Conservation (phyloP, 1,140 invertebrate species). For the Acyrthosiphon pisum region DNA sequence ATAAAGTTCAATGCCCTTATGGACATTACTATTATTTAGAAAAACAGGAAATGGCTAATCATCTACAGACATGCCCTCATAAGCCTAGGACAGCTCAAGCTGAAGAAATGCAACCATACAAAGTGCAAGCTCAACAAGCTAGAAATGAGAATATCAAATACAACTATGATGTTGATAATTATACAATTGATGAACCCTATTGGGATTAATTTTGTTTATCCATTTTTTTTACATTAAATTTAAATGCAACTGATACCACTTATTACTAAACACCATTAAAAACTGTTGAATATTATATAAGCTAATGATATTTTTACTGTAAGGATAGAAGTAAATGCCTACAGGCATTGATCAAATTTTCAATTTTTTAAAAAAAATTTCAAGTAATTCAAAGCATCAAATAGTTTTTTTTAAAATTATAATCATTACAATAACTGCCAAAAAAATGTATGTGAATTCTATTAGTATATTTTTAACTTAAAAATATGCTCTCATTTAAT, state of each 20-base stretch:
- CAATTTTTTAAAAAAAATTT: too few species aligned
- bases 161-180: conserved; percentile 39
- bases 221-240: neutral
- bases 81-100: neutral
- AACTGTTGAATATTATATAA: neutral
- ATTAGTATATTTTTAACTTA: neutral
- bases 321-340: too few species aligned
- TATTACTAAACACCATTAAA: neutral
- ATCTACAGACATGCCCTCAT: conserved; percentile 3
- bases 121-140: neutral
- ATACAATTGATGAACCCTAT: conserved; percentile 19
- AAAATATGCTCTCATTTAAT: neutral
- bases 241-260: too few species aligned
- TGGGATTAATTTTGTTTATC: conserved; percentile 40
- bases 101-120: conserved; percentile 34
- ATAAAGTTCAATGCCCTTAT: conserved; percentile 38
- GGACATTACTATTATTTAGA: conserved; percentile 36
- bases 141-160: neutral
- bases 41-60: conserved; percentile 35
- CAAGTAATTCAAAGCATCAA: neutral
- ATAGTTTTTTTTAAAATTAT: neutral
- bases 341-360: too few species aligned
- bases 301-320: too few species aligned
- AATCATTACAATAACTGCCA: neutral
- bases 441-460: neutral